These are phyloP conservation scores for Odocoileus hemionus DNA, from an alignment of 2,113 vertebrate genomes.

Conservation along the genomic window DNA sequence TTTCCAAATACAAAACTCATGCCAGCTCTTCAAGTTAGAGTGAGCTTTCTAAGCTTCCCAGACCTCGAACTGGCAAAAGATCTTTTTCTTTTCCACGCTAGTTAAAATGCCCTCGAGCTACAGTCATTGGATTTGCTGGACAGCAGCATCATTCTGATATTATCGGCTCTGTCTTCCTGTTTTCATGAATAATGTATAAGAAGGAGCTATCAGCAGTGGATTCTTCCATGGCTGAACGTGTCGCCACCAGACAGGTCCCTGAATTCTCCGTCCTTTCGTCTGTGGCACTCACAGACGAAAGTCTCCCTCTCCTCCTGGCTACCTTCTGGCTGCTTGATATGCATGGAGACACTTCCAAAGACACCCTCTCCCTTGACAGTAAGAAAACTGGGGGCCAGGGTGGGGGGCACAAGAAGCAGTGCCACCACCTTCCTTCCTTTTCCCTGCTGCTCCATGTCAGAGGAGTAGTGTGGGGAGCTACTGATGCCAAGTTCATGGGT, in stretches of 20 bases:
- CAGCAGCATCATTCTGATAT: conserved; percentile 63
- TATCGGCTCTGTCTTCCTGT: conserved; percentile 65
- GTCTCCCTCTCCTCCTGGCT: background rate
- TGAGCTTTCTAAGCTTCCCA: background rate
- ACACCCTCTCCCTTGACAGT: background rate
- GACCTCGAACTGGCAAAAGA: conserved; percentile 56
- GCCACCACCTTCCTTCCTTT: background rate
- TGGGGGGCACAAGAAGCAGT: background rate
- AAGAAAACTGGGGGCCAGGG: background rate
- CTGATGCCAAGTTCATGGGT: background rate
- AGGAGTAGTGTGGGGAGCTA: rapidly evolving
- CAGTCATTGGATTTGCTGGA: conserved; percentile 69
- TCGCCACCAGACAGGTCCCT: conserved; percentile 47
- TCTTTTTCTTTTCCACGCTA: background rate
- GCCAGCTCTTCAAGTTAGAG: background rate
- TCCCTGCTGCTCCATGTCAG: background rate
- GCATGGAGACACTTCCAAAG: background rate
- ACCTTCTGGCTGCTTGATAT: background rate
- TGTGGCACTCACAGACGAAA: background rate
- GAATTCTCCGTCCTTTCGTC: conserved; percentile 18
- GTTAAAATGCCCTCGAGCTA: conserved; percentile 63
- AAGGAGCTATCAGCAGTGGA: conserved; percentile 56
- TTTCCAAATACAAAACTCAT: background rate
- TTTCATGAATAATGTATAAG: conserved; percentile 73
- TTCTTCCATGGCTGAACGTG: conserved; percentile 48